These are phyloP conservation scores for Penaeus chinensis DNA, from an alignment of 1,140 invertebrate genomes.

Conservation along the genomic window DNA sequence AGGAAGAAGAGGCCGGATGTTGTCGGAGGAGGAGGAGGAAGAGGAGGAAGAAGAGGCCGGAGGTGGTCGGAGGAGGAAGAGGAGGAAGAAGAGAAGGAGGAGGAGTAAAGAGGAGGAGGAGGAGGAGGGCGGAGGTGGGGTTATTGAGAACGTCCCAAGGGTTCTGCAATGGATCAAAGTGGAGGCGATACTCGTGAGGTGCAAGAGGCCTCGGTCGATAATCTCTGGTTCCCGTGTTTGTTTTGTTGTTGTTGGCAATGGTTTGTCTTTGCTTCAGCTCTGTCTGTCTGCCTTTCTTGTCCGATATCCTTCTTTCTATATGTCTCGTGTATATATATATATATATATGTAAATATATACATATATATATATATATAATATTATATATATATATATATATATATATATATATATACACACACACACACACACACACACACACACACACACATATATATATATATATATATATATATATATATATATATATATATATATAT, in stretches of 20 bases:
- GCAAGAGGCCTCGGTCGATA: neutral
- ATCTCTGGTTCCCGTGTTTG: neutral
- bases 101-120: neutral
- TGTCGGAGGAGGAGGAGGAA: neutral
- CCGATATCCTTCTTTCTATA: neutral
- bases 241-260: neutral
- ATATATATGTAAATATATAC: conserved; percentile 30
- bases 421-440: conserved; percentile 7
- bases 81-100: neutral
- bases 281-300: neutral
- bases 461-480: neutral
- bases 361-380: conserved; percentile 29
- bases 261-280: too few species aligned
- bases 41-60: neutral
- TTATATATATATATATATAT: conserved; percentile 44
- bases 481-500: too few species aligned
- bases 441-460: too few species aligned
- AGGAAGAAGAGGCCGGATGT: neutral
- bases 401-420: conserved; percentile 24
- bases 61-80: neutral
- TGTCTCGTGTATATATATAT: conserved; percentile 22
- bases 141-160: too few species aligned
- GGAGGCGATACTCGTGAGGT: neutral
- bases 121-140: neutral
- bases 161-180: neutral